Evolutionary conservation across 2,797 vertebrate species (phyloP), one percentile per base, ranked within the genome.

Genomic region (Melanotaenia trifasciata): DNA sequence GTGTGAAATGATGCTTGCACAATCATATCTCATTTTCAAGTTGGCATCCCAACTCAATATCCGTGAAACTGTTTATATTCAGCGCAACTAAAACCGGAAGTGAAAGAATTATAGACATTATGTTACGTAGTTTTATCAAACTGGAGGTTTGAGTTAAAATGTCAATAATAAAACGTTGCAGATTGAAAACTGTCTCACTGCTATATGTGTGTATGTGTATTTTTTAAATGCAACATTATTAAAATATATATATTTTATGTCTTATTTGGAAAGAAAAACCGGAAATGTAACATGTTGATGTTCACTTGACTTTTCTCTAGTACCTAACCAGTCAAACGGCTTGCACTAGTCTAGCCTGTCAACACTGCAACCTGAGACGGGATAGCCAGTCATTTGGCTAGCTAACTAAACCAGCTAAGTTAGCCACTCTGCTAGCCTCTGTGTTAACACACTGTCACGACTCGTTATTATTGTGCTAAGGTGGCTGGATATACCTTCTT

Each of bases 291-390:
- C 1, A 28, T 43, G 0, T 4, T 5, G 18, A 0, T 3, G 20
- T 47, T 10, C 2, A 1, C 6, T 0, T 5, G 0, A 0, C 64
- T 73, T 70, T 67, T 73, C 38, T 6, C 28, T 14, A 0, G 50
- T 1, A 26, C 63, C 79, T 67, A 53, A 73, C 61, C 74, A 75
- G 78, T 75, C 77, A 11, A 72, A 57, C 72, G 35, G 80, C 76
- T 81, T 2, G 36, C 22, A 18, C 71, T 83, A 22, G 76, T 87
- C 79, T 11, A 71, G 78, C 78, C 82, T 90, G 88, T 90, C 92
- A 93, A 88, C 84, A 90, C 66, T 72, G 92, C 86, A 93, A 93
- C 91, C 92, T 92, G 92, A 92, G 83, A 89, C 88, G 83, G 87
- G 90, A 83, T 61, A 87, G 85, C 74, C 75, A 83, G 43, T 70